Evolutionary conservation across 2,888 invertebrate species (phyloP), one percentile per base, ranked within the genome.

Genomic region (Anticlea derivata): DNA sequence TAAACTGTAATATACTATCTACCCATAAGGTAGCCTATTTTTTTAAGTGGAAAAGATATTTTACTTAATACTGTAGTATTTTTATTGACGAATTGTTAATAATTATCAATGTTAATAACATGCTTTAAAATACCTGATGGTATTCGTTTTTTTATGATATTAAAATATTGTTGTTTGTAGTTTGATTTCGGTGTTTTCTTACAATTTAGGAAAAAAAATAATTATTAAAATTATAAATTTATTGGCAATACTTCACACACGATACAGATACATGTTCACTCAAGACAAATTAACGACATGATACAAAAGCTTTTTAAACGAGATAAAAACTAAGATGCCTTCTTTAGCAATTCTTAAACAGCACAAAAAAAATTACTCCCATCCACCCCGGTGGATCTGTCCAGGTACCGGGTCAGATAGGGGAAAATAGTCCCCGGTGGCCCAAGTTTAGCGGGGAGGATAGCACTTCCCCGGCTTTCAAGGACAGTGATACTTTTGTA

Each of bases 121-220:
- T 69, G 78, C 75, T 83, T 79, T 83, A 84, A 79, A 67, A 63
- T 86, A 86, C 86, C 84, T 70, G 60, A 65, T 53, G 61, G 86
- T 83, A 83, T 83, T 46, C 38, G 13, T 47, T 53, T 63, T n/a
- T 63, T 61, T 52, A 49, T 53, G 55, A 60, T 61, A 45, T 59
- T 65, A 60, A 62, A 34, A 52, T 63, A 58, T 62, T 53, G 61
- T 65, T 59, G 44, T 44, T 33, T 49, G 41, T 49, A 60, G 58
- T 64, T 65, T 65, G 61, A 61, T 59, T 66, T 62, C 31, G 52
- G 59, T 55, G 55, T 58, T 62, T 60, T 63, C 22, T 35, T 54
- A 34, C 30, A 12, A 29, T 27, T 24, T 12, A 37, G 22, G 24
- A 58, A 44, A 34, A 34, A 35, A 1, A 22, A 5, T 7, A 10